Evolutionary conservation across 37 sponge, comb jelly and placozoan genomes (phyloP).

Genomic region (Theonella swinhoei): DNA sequence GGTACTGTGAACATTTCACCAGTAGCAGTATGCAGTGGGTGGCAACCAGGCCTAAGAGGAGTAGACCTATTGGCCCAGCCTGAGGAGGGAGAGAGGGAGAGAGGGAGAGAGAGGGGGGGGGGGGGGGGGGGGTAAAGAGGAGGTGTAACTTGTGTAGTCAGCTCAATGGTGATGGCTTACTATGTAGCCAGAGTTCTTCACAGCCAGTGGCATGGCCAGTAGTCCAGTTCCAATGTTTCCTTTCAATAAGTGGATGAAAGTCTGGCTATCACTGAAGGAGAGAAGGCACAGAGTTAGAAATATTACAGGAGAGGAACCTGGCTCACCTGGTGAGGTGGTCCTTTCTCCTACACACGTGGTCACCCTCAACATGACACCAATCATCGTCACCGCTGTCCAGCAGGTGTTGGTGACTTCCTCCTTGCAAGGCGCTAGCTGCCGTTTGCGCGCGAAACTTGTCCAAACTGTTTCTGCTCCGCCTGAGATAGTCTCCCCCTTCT

Average conservation of each 20-base stretch:
- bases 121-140: neutral
- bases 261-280: slow-evolving; percentile 59
- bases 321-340: neutral
- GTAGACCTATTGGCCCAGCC: slow-evolving; percentile 32
- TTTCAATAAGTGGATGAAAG: slow-evolving; percentile 75
- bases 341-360: neutral
- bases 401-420: neutral
- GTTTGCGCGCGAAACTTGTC: neutral
- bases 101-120: neutral
- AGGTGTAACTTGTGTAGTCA: too few relatives aligned
- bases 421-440: neutral
- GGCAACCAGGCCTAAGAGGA: slow-evolving; percentile 53
- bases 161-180: too few relatives aligned
- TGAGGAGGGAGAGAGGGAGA: neutral
- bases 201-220: slow-evolving; percentile 72
- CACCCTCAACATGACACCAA: neutral
- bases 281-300: too few relatives aligned
- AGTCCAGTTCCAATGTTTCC: slow-evolving; percentile 85
- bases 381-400: neutral
- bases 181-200: slow-evolving; percentile 66
- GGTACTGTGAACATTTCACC: slow-evolving; percentile 32
- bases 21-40: slow-evolving; percentile 76
- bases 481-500: neutral
- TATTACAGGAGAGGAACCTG: neutral
- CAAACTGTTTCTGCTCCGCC: neutral